Conservation (phyloP, 2,797 vertebrate species). For the Macropus fuliginosus region DNA sequence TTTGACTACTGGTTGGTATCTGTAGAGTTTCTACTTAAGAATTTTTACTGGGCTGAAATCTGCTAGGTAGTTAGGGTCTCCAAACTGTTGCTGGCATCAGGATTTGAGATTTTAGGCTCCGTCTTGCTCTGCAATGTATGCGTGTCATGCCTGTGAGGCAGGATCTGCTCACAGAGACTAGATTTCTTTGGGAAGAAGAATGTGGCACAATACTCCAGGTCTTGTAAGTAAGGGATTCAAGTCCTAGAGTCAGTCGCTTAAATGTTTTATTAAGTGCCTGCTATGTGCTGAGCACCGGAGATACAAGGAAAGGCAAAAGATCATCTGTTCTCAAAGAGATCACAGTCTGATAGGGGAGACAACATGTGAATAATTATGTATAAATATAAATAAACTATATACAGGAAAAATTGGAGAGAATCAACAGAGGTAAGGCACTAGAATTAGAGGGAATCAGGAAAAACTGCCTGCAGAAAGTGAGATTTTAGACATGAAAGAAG, state of each 20-base stretch:
- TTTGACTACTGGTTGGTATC: background rate
- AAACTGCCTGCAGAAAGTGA: background rate
- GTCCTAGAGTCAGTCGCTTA: background rate
- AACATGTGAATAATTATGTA: background rate
- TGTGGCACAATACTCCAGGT: background rate
- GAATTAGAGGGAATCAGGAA: background rate
- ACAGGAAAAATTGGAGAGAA: background rate
- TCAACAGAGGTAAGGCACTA: background rate
- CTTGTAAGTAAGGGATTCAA: background rate
- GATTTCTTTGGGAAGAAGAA: background rate
- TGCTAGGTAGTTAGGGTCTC: background rate
- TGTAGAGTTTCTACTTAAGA: background rate
- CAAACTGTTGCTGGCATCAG: background rate
- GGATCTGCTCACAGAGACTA: background rate
- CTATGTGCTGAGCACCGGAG: background rate
- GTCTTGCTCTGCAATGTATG: background rate
- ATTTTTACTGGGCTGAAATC: background rate
- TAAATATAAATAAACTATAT: background rate
- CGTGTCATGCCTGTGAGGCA: background rate
- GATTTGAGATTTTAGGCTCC: background rate
- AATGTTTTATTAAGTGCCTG: background rate
- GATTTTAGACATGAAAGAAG: background rate
- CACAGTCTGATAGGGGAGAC: background rate
- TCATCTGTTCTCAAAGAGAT: background rate
- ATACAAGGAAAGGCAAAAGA: background rate